Base-by-base conservation (phyloP, 2,113 vertebrate species). In the Podiceps cristatus region DNA sequence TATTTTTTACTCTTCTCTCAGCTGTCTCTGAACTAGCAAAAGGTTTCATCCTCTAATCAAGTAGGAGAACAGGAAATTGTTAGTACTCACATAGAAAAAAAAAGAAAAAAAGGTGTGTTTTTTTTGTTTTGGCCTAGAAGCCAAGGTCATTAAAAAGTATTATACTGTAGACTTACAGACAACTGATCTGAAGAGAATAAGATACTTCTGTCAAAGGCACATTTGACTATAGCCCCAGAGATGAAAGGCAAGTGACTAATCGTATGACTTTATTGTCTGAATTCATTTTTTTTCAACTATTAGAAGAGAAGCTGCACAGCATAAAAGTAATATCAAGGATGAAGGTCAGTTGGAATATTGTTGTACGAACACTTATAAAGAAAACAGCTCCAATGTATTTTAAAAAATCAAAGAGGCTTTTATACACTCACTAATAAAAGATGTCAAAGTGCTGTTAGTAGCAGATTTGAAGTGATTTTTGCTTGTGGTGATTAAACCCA, bases 361-460 rank as follows among this genome's bases (percentile, higher is more conserved):
- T 96, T 95, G 27, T 93, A 94, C 29, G 56, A 79, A 93, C 66
- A 93, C 33, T 97, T 96, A 79, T 27, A 96, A 94, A 74, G 73
- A 84, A 96, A 95, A 68, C 3, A 86, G 28, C 28, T 95, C 40
- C n/a, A 68, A 75, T 72, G 42, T 89, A 93, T 96, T 97, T 98
- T 58, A 52, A 96, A 98, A 97, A 97, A 96, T 97, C 84, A 92
- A 97, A 95, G 88, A 40, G 5, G 27, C 82, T 96, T 97, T 98
- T 96, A 93, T 89, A 69, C 6, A 88, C 33, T 44, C 72, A 75
- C 87, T 96, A 95, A 94, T 93, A 97, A 96, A 97, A 96, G 49
- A 96, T 45, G 79, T 56, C 58, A 78, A 93, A 98, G 88, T 95
- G 80, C 66, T 97, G 64, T 79, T 95, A 82, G 73, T 64, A 95